These are phyloP conservation scores for Cynodonichthys magdalenae DNA, from an alignment of 2,797 vertebrate species.

Conservation along the genomic window DNA sequence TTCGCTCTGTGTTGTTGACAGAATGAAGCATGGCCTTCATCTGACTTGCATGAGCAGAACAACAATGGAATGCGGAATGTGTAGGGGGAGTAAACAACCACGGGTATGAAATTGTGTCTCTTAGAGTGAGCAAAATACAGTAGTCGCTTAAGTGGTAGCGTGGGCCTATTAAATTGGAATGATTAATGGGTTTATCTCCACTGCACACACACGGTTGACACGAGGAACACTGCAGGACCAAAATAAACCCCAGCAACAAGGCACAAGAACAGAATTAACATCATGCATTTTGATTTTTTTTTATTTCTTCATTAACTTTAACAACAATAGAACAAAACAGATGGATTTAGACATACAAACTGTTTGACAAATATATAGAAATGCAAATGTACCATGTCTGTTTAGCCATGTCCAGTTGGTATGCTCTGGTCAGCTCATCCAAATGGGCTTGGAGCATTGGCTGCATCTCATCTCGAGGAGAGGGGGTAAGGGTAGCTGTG, in stretches of 20 bases:
- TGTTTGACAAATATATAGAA: background rate
- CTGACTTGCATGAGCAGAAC: constrained; percentile 79
- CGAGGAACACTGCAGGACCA: constrained; percentile 39
- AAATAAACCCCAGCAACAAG: constrained; percentile 46
- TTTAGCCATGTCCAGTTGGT: constrained; percentile 97
- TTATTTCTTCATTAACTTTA: background rate
- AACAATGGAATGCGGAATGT: constrained; percentile 67
- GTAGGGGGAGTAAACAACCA: constrained; percentile 59
- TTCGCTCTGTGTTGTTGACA: constrained; percentile 61
- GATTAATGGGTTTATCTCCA: constrained; percentile 75
- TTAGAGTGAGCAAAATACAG: constrained; percentile 61
- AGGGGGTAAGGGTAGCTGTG: constrained; percentile 96
- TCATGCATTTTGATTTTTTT: constrained; percentile 26
- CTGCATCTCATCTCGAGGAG: constrained; percentile 96
- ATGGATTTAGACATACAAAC: background rate
- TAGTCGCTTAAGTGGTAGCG: constrained; percentile 63
- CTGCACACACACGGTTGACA: constrained; percentile 57
- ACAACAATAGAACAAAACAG: background rate
- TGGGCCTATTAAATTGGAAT: constrained; percentile 70
- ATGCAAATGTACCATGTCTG: constrained; percentile 87
- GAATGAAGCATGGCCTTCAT: constrained; percentile 80
- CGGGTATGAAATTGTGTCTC: constrained; percentile 54
- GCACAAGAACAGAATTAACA: constrained; percentile 30
- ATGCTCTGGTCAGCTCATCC: constrained; percentile 94
- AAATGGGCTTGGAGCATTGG: constrained; percentile 97